A percentile compares a stretch with the other conserved stretches of the same genome.
Conservation (phyloP, 1,140 invertebrate genomes). For the Lanistes nyassanus region DNA sequence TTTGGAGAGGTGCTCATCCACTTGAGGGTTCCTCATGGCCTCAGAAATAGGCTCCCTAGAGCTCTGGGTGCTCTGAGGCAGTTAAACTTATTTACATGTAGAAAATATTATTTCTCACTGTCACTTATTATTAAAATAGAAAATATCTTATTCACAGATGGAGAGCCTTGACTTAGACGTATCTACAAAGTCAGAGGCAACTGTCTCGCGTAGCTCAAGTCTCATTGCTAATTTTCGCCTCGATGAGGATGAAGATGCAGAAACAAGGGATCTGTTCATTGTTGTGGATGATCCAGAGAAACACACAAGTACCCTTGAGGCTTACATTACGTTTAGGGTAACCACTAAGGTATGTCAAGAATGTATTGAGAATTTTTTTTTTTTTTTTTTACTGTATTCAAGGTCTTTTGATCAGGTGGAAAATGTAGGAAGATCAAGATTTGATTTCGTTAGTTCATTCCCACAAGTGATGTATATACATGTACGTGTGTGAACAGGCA, state of each 20-base stretch:
- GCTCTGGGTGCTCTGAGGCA: too few relatives aligned
- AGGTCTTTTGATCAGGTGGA: not conserved
- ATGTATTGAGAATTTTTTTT: too few relatives aligned
- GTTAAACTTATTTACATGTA: too few relatives aligned
- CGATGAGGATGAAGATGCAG: conserved; percentile 60
- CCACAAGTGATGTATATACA: too few relatives aligned
- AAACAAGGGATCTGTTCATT: conserved; percentile 73
- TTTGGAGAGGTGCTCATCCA: too few relatives aligned
- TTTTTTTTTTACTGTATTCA: not conserved
- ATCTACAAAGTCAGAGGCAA: conserved; percentile 56
- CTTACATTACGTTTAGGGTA: conserved; percentile 79
- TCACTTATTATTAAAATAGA: too few relatives aligned
- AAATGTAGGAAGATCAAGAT: too few relatives aligned
- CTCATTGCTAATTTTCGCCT: conserved; percentile 59
- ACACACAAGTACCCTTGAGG: conserved; percentile 79
- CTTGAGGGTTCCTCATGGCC: too few relatives aligned
- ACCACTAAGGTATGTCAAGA: conserved; percentile 72
- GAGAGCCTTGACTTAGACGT: conserved; percentile 61
- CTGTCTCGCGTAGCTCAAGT: conserved; percentile 61
- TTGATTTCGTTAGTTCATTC: too few relatives aligned
- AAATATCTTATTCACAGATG: conserved; percentile 38
- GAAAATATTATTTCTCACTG: too few relatives aligned
- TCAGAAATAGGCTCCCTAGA: too few relatives aligned
- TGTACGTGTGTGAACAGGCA: too few relatives aligned
- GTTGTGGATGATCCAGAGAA: conserved; percentile 83